These are phyloP conservation scores for Rutilus rutilus DNA, from an alignment of 2,113 vertebrate species.

Conservation along the genomic window DNA sequence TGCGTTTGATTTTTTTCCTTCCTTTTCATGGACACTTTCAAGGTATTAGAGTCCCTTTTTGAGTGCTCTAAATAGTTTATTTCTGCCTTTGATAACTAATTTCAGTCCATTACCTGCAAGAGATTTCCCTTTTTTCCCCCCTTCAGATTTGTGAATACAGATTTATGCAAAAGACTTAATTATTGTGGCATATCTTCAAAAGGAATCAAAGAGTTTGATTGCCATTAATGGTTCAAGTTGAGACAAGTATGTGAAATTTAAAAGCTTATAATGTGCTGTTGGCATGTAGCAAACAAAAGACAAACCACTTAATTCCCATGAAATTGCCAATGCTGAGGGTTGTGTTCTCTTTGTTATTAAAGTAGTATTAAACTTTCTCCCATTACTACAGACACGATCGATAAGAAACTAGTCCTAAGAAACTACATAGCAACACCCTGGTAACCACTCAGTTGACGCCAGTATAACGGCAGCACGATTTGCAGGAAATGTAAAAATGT, in stretches of 20 bases:
- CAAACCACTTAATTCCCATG: not conserved
- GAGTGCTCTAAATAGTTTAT: constrained; percentile 47
- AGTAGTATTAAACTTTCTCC: not conserved
- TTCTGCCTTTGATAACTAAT: constrained; percentile 43
- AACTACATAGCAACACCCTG: not conserved
- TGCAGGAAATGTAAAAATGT: not conserved
- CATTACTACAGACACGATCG: not conserved
- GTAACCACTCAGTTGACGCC: not conserved
- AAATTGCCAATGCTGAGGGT: not conserved
- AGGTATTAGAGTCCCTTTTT: constrained; percentile 47
- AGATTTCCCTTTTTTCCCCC: constrained; percentile 4
- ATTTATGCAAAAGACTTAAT: constrained; percentile 33
- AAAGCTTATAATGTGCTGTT: constrained; percentile 34
- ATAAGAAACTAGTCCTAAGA: not conserved
- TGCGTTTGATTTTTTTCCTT: constrained; percentile 12
- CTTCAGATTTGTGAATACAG: constrained; percentile 43
- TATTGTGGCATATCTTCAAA: constrained; percentile 35
- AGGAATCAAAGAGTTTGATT: constrained; percentile 45
- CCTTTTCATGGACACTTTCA: constrained; percentile 29
- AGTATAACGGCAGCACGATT: not conserved
- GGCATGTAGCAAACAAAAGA: constrained; percentile 31
- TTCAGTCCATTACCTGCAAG: constrained; percentile 47
- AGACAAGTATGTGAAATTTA: constrained; percentile 33
- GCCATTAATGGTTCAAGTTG: constrained; percentile 34
- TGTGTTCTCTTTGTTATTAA: constrained; percentile 13